phyloP scores from a whole-genome alignment of 2,797 vertebrate species.

The Ctenosaura bakeri region DNA sequence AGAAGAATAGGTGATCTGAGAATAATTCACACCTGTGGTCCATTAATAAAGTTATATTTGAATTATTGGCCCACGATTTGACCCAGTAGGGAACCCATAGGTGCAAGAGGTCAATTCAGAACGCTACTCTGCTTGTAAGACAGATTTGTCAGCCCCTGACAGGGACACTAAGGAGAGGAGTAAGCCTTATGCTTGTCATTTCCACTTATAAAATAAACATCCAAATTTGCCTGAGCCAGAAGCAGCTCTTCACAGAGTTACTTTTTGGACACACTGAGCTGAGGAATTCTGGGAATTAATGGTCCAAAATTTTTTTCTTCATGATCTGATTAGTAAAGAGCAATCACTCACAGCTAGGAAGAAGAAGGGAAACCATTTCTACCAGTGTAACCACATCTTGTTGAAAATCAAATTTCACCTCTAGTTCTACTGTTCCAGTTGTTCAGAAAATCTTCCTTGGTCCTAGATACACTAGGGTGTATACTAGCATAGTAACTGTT shows the following conservation, averaged over 20 bases:
- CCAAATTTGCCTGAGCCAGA: not conserved
- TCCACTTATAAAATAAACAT: not conserved
- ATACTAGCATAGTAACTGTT: not conserved
- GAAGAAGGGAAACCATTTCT: not conserved
- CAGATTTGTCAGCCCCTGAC: not conserved
- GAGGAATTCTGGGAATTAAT: too few species aligned
- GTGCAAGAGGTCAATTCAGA: not conserved
- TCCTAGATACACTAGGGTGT: not conserved
- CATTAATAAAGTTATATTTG: constrained; percentile 17
- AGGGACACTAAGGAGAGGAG: not conserved
- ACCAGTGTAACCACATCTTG: constrained; percentile 23
- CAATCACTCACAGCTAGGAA: not conserved
- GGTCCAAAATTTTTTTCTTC: too few species aligned
- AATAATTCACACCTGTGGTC: constrained; percentile 23
- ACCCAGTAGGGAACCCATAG: not conserved
- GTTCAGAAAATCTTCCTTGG: not conserved
- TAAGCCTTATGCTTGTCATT: not conserved
- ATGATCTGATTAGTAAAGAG: too few species aligned
- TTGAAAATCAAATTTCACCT: constrained; percentile 29
- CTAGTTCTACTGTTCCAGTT: not conserved
- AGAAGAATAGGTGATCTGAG: constrained; percentile 31
- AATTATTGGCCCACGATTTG: constrained; percentile 6
- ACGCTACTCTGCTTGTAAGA: not conserved
- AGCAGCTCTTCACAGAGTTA: too few species aligned
- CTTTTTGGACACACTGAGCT: too few species aligned